These are phyloP conservation scores for Paedocypris sp. DNA, from an alignment of 2,113 vertebrate genomes.

Conservation along the genomic window DNA sequence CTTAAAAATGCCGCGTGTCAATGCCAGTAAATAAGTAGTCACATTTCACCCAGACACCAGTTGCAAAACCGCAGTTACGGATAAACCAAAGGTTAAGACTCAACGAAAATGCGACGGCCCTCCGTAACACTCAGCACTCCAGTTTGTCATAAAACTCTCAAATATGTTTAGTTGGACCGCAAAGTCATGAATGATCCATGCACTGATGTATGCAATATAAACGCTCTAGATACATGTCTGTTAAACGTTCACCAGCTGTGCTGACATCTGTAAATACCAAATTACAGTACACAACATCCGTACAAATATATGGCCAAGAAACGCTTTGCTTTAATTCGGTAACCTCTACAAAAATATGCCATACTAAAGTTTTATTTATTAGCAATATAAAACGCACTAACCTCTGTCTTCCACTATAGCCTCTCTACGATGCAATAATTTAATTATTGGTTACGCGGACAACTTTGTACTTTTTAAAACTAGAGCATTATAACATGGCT, in stretches of 20 bases:
- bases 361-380: constrained; percentile 37
- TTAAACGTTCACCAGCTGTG: constrained; percentile 16
- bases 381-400: constrained; percentile 31
- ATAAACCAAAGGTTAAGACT: background rate
- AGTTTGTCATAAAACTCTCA: background rate
- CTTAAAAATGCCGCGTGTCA: background rate
- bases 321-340: constrained; percentile 23
- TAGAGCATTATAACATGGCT: constrained; percentile 41
- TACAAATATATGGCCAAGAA: constrained; percentile 33
- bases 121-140: background rate
- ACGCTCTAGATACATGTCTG: constrained; percentile 20
- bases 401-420: constrained; percentile 2
- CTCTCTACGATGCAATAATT: constrained; percentile 74
- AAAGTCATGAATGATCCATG: background rate
- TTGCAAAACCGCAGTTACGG: background rate
- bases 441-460: constrained; percentile 34
- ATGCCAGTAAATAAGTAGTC: constrained; percentile 11
- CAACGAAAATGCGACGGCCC: background rate
- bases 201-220: constrained; percentile 22
- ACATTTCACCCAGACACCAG: background rate
- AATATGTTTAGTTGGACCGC: background rate
- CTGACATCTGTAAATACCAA: constrained; percentile 23
- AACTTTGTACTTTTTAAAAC: constrained; percentile 17
- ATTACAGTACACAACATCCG: constrained; percentile 22
- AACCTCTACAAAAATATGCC: constrained; percentile 37